Conservation (phyloP, 2,797 vertebrate species). For the Falco berigora region DNA sequence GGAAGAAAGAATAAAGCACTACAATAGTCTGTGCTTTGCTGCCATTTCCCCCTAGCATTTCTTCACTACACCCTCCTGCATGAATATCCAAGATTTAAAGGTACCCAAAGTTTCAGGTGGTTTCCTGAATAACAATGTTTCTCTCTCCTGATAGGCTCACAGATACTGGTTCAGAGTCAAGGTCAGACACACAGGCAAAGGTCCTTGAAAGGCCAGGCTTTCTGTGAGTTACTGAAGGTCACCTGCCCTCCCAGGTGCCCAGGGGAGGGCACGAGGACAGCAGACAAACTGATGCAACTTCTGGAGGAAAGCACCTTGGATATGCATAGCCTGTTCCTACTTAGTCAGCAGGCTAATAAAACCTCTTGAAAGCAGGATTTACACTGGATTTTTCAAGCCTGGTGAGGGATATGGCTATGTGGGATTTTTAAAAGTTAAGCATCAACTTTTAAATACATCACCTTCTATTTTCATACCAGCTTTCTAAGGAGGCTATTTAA, state of each 20-base stretch:
- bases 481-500: neutral
- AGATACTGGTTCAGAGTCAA: neutral
- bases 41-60: neutral
- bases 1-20: neutral
- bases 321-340: neutral
- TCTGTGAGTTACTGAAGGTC: neutral
- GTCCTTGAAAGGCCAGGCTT: neutral
- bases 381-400: neutral
- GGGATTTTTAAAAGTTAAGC: neutral
- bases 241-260: neutral
- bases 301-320: neutral
- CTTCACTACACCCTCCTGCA: neutral
- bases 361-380: neutral
- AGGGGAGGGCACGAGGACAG: neutral
- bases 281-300: neutral
- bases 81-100: neutral
- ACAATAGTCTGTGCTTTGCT: fast-evolving
- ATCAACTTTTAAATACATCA: neutral
- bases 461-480: neutral
- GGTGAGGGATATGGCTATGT: neutral
- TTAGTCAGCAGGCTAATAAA: neutral
- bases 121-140: neutral
- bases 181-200: neutral
- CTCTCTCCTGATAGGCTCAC: neutral
- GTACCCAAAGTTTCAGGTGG: neutral